Evolutionary conservation across 2,888 invertebrate species (phyloP).

Genomic region (Scaptomyza caliginosa): DNA sequence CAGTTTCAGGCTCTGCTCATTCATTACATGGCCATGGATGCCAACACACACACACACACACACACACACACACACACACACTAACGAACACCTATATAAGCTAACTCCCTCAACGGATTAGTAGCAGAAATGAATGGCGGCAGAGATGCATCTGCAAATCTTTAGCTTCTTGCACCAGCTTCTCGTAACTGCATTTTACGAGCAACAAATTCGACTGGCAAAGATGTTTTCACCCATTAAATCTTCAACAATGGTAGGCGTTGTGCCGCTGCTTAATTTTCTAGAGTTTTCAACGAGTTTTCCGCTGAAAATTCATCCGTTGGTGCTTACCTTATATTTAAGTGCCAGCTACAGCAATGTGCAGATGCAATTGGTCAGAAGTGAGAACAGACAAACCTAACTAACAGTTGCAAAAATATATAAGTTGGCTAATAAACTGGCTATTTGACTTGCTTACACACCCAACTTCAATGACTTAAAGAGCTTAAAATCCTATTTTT

Average conservation of each 20-base stretch:
- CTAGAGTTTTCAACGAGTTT: constrained; percentile 47
- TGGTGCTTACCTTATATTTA: constrained; percentile 8
- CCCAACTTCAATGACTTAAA: too few relatives aligned
- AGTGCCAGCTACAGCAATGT: too few relatives aligned
- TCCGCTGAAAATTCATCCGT: constrained; percentile 38
- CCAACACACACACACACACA: constrained; percentile 31
- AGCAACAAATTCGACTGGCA: constrained; percentile 16
- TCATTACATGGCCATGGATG: constrained; percentile 59
- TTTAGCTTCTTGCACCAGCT: background rate
- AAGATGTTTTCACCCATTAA: constrained; percentile 19
- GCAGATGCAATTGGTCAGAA: too few relatives aligned
- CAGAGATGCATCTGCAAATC: constrained; percentile 6
- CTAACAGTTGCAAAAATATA: too few relatives aligned
- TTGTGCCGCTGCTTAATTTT: background rate
- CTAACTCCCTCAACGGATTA: constrained; percentile 66
- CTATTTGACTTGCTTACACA: too few relatives aligned
- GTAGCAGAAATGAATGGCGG: constrained; percentile 67
- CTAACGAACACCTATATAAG: constrained; percentile 40
- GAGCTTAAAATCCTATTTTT: constrained; percentile 1
- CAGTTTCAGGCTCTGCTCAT: constrained; percentile 53
- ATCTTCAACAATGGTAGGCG: constrained; percentile 39
- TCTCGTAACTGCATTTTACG: constrained; percentile 37
- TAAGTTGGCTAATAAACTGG: too few relatives aligned
- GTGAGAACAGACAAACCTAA: too few relatives aligned
- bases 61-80: constrained; percentile 5